These are phyloP conservation scores for Nyctereutes procyonoides DNA, from an alignment of 2,113 vertebrate genomes.

Conservation along the genomic window DNA sequence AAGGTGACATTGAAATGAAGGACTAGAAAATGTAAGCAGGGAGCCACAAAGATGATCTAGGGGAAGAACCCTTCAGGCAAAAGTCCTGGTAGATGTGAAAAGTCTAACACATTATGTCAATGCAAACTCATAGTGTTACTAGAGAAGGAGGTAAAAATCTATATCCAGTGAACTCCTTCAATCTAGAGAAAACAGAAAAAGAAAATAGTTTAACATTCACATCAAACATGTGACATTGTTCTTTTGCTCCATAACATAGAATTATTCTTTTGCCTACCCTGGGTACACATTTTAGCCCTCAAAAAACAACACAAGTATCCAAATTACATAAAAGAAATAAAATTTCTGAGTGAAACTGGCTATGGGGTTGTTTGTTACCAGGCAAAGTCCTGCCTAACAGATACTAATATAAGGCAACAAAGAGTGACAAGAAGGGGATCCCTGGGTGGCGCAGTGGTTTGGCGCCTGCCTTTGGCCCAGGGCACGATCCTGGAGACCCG, in stretches of 20 bases:
- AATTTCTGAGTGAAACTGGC: neutral
- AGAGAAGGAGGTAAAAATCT: neutral
- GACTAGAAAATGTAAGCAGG: neutral
- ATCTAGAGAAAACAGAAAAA: conserved; percentile 1
- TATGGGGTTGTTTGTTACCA: neutral
- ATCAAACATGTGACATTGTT: neutral
- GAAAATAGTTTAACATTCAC: neutral
- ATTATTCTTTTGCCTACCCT: neutral
- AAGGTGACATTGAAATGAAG: neutral
- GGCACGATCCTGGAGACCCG: too few relatives aligned
- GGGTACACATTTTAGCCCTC: neutral
- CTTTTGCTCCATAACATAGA: neutral
- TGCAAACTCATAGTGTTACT: neutral
- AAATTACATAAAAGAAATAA: neutral
- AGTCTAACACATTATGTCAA: neutral
- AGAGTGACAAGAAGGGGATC: neutral
- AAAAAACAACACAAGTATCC: neutral
- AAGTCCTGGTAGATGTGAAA: neutral
- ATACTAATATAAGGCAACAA: neutral
- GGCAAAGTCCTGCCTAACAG: neutral
- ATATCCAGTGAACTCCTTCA: neutral
- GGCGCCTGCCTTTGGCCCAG: too few relatives aligned
- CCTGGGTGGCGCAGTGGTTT: too few relatives aligned
- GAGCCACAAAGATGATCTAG: neutral
- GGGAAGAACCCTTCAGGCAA: neutral